A percentile compares a stretch with the other conserved stretches of the same genome.
These are phyloP conservation scores for Archocentrus centrarchus DNA, from an alignment of 2,113 vertebrate species.

Conservation along the genomic window DNA sequence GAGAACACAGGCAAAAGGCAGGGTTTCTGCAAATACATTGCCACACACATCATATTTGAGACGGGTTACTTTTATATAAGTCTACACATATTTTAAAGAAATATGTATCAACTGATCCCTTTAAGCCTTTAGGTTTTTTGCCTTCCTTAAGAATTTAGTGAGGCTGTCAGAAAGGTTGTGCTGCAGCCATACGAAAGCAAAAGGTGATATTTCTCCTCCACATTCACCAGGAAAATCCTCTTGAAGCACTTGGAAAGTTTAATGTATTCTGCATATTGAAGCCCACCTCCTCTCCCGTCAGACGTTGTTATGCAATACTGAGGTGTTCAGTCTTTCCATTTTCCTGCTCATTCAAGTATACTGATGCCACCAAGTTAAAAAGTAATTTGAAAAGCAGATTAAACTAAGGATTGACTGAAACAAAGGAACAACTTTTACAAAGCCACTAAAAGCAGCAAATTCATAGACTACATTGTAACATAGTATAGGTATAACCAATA, in stretches of 20 bases:
- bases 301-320: conserved; percentile 69
- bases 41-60: not conserved
- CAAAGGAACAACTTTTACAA: conserved; percentile 11
- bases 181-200: conserved; percentile 29
- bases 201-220: conserved; percentile 40
- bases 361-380: conserved; percentile 70
- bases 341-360: conserved; percentile 57
- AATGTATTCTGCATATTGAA: conserved; percentile 75
- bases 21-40: not conserved
- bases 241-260: conserved; percentile 70
- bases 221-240: conserved; percentile 62
- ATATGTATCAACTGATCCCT: not conserved
- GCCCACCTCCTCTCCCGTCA: conserved; percentile 63
- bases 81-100: not conserved
- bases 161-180: conserved; percentile 40
- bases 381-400: conserved; percentile 71
- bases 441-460: not conserved
- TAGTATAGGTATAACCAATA: not conserved
- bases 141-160: conserved; percentile 24
- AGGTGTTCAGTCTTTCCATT: conserved; percentile 79
- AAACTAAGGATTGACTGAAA: conserved; percentile 29
- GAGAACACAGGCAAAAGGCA: too few species aligned
- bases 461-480: not conserved
- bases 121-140: not conserved
- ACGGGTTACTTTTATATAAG: not conserved